phyloP scores from a whole-genome alignment of 2,888 invertebrate species.

The Agonopterix alstromeriana region DNA sequence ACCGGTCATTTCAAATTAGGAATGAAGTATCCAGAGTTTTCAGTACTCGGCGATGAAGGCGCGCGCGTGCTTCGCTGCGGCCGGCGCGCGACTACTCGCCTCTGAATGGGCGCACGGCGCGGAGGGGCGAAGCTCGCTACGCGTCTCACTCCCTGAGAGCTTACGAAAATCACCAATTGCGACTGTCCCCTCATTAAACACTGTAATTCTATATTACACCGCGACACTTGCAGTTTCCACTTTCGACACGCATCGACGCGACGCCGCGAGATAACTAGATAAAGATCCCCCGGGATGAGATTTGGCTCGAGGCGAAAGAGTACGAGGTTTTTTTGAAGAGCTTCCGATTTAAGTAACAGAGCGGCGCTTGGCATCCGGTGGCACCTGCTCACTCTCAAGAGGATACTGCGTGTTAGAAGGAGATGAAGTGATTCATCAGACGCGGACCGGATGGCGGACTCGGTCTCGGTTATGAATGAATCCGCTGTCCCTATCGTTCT shows the following conservation, averaged over 20 bases:
- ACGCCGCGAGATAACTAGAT: slow-evolving; percentile 20
- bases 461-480: slow-evolving; percentile 74
- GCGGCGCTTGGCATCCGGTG: slow-evolving; percentile 63
- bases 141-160: slow-evolving; percentile 65
- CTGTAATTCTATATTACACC: slow-evolving; percentile 31
- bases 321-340: slow-evolving; percentile 48
- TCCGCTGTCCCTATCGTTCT: slow-evolving; percentile 55
- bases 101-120: slow-evolving; percentile 65
- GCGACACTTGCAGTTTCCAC: slow-evolving; percentile 27
- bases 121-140: slow-evolving; percentile 69
- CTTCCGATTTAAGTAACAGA: slow-evolving; percentile 60
- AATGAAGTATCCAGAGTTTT: slow-evolving; percentile 42
- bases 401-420: slow-evolving; percentile 65
- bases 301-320: slow-evolving; percentile 36
- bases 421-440: slow-evolving; percentile 70
- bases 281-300: slow-evolving; percentile 21
- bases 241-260: slow-evolving; percentile 19
- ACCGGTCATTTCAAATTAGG: slow-evolving; percentile 55
- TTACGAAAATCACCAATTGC: slow-evolving; percentile 70
- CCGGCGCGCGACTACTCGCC: slow-evolving; percentile 68
- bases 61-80: slow-evolving; percentile 70
- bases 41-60: slow-evolving; percentile 41
- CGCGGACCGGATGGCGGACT: slow-evolving; percentile 73
- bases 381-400: slow-evolving; percentile 71
- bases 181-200: slow-evolving; percentile 53